Evolutionary conservation across 2,888 invertebrate species (phyloP).

Genomic region (Germaria angustata): DNA sequence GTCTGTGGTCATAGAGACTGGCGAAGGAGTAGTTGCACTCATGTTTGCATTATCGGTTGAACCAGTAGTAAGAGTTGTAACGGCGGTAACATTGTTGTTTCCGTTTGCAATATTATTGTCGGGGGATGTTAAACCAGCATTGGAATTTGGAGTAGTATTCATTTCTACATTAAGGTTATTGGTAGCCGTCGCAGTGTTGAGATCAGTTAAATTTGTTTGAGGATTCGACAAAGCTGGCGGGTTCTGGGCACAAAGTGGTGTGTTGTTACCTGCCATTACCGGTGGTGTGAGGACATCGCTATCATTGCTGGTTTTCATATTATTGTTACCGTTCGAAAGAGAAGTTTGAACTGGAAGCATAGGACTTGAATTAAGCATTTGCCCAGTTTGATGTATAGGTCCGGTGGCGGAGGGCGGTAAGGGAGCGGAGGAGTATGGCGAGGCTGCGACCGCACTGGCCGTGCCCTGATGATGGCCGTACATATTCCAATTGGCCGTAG

Average conservation of each 20-base stretch:
- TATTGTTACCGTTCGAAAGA: conserved; percentile 53
- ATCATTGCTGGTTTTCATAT: conserved; percentile 60
- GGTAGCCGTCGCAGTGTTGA: conserved; percentile 68
- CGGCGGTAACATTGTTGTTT: conserved; percentile 10
- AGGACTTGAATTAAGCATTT: conserved; percentile 66
- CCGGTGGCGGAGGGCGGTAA: conserved; percentile 69
- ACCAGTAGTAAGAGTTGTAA: conserved; percentile 16
- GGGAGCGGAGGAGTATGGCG: conserved; percentile 71
- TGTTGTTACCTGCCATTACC: conserved; percentile 13
- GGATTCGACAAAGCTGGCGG: conserved; percentile 59
- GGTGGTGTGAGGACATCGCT: conserved; percentile 44
- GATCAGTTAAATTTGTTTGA: conserved; percentile 73
- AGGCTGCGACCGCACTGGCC: conserved; percentile 65
- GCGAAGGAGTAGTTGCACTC: conserved; percentile 57
- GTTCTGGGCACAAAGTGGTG: conserved; percentile 65
- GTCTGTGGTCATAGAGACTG: conserved; percentile 74
- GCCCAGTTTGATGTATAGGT: conserved; percentile 69
- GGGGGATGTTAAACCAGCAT: conserved; percentile 46
- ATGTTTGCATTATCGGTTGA: conserved; percentile 62
- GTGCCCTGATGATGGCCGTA: conserved; percentile 80
- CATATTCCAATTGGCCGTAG: conserved; percentile 84
- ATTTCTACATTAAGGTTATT: conserved; percentile 32
- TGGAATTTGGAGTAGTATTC: conserved; percentile 18
- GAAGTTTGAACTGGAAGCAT: conserved; percentile 70
- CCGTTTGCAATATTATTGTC: conserved; percentile 28